Evolutionary conservation across 2,113 vertebrate species (phyloP).

Genomic region (Psittacula cyanocephala): DNA sequence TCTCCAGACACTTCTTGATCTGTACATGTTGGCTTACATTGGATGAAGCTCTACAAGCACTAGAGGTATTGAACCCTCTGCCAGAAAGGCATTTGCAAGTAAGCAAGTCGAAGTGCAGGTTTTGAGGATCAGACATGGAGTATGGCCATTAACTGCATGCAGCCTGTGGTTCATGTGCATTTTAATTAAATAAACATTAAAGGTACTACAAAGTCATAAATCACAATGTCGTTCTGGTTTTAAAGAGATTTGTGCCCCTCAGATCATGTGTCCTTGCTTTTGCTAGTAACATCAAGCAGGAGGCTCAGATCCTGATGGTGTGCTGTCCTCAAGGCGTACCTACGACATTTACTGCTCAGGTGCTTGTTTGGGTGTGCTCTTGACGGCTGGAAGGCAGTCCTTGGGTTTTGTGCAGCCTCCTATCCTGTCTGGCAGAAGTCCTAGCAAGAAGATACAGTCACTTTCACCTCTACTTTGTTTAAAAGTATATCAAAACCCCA

Average conservation of each 20-base stretch:
- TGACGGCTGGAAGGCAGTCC: neutral
- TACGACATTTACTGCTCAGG: neutral
- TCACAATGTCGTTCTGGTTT: neutral
- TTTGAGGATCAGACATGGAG: neutral
- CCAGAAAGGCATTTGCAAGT: neutral
- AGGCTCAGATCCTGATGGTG: neutral
- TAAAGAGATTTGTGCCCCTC: neutral
- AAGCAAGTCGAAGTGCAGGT: neutral
- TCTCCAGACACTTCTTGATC: neutral
- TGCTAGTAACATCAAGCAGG: neutral
- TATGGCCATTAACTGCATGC: neutral
- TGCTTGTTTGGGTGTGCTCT: neutral
- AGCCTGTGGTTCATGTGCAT: neutral
- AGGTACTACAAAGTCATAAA: neutral
- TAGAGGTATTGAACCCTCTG: rapidly evolving
- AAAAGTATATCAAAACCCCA: neutral
- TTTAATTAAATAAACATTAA: neutral
- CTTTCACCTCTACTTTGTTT: neutral
- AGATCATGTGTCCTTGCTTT: neutral
- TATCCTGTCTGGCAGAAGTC: neutral
- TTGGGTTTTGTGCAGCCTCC: neutral
- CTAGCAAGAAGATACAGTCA: neutral
- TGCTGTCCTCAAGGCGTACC: neutral
- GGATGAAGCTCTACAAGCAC: neutral
- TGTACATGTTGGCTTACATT: neutral